Percentiles rank a stretch among this genome's conserved stretches.
Evolutionary conservation across 1,140 invertebrate genomes (phyloP).

Genomic region (Ericerus pela): DNA sequence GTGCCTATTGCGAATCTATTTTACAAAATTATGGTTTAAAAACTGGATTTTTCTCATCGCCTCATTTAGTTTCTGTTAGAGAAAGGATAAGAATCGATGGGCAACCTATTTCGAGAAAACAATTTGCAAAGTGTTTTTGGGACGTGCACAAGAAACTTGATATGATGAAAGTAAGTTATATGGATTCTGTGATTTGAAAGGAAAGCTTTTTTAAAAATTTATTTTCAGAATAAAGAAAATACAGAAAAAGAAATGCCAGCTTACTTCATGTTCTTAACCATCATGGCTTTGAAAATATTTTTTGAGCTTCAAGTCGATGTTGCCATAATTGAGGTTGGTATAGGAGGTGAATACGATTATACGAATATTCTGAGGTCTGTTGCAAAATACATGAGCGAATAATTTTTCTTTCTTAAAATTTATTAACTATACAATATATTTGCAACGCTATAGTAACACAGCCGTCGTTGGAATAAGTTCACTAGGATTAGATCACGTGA

Average conservation of each 20-base stretch:
- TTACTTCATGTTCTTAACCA: constrained; percentile 89
- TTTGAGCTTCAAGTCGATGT: constrained; percentile 76
- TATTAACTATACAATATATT: constrained; percentile 2
- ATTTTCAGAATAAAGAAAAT: neutral
- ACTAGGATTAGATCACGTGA: constrained; percentile 80
- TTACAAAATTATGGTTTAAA: constrained; percentile 65
- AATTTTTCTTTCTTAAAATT: constrained; percentile 2
- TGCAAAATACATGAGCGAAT: neutral
- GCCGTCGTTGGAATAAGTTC: constrained; percentile 79
- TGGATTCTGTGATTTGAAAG: neutral
- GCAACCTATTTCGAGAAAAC: constrained; percentile 47
- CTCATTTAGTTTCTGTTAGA: constrained; percentile 80
- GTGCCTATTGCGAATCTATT: constrained; percentile 82
- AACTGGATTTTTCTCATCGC: constrained; percentile 93
- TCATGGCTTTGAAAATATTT: constrained; percentile 84
- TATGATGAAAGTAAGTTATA: constrained; percentile 27
- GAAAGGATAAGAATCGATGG: constrained; percentile 88
- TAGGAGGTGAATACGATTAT: constrained; percentile 85
- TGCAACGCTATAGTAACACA: constrained; percentile 40
- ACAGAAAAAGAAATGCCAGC: constrained; percentile 63
- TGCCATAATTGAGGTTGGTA: constrained; percentile 90
- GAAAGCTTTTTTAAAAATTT: neutral
- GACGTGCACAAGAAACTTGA: constrained; percentile 52
- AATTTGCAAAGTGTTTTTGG: constrained; percentile 75
- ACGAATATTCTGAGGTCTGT: constrained; percentile 77